phyloP scores from a whole-genome alignment of 2,888 invertebrate genomes.

The Ariolimax columbianus region DNA sequence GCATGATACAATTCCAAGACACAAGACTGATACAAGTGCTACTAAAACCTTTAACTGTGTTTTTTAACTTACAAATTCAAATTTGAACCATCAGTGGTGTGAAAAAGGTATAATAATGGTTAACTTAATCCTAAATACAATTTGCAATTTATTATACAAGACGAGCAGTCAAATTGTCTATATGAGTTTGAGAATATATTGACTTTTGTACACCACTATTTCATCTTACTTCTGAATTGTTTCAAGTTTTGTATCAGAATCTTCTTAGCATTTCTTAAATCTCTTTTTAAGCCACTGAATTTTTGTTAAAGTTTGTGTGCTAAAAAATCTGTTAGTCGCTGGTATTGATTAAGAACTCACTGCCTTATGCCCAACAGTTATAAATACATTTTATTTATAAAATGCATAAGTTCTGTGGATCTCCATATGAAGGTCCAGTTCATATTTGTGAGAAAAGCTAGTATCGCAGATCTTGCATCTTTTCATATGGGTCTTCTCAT shows the following conservation, averaged over 20 bases:
- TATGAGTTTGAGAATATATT: too few relatives aligned
- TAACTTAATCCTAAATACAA: too few relatives aligned
- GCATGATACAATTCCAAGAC: too few relatives aligned
- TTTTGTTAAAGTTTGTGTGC: neutral
- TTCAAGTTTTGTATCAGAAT: neutral
- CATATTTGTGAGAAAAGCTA: slow-evolving; percentile 46
- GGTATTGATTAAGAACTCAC: neutral
- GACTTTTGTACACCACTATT: neutral
- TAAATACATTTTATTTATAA: neutral
- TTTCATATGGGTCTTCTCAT: slow-evolving; percentile 51
- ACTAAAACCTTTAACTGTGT: too few relatives aligned
- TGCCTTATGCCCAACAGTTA: neutral
- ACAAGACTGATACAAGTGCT: too few relatives aligned
- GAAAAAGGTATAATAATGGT: too few relatives aligned
- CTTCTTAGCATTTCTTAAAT: neutral
- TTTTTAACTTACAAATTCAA: too few relatives aligned
- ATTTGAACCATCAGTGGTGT: too few relatives aligned
- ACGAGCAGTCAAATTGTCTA: too few relatives aligned
- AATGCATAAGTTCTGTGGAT: slow-evolving; percentile 48
- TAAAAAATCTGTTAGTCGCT: neutral
- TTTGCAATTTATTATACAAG: too few relatives aligned
- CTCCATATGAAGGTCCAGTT: slow-evolving; percentile 49
- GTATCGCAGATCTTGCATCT: slow-evolving; percentile 51
- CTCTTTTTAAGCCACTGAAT: neutral
- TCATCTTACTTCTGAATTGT: neutral